Percentiles rank a stretch among this genome's conserved stretches.
These are phyloP conservation scores for Ectemnius cavifrons DNA, from an alignment of 2,888 invertebrate species.

Conservation along the genomic window DNA sequence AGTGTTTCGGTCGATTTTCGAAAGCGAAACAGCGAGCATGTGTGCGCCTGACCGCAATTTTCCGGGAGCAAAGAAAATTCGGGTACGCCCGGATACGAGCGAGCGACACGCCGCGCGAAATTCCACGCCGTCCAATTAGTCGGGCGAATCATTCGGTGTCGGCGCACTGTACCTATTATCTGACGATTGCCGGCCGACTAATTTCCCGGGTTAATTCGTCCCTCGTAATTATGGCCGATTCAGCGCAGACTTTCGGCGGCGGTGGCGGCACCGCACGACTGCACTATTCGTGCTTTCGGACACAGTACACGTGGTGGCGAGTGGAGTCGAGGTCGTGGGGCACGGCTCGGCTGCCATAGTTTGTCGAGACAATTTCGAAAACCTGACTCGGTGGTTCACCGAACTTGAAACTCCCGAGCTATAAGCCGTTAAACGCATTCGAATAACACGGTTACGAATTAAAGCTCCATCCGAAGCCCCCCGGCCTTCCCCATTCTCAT, in stretches of 20 bases:
- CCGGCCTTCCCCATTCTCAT: neutral
- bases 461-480: constrained; percentile 1
- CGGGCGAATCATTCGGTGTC: constrained; percentile 62
- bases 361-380: constrained; percentile 34
- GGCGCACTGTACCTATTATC: constrained; percentile 61
- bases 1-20: constrained; percentile 26
- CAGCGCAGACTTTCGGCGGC: constrained; percentile 38
- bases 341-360: neutral
- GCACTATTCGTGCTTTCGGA: too few species aligned
- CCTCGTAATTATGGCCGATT: constrained; percentile 58
- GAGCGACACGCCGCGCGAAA: constrained; percentile 57
- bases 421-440: constrained; percentile 19
- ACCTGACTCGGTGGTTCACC: constrained; percentile 36
- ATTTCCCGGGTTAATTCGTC: constrained; percentile 65
- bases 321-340: too few species aligned
- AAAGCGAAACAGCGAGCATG: neutral
- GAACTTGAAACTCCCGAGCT: constrained; percentile 21
- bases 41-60: constrained; percentile 21
- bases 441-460: constrained; percentile 5
- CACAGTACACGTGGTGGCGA: too few species aligned
- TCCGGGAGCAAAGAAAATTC: constrained; percentile 33
- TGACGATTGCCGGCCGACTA: constrained; percentile 65
- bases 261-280: too few species aligned
- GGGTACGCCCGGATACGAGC: neutral
- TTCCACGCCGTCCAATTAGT: constrained; percentile 62